Percentiles rank a stretch among this genome's conserved stretches.
These are phyloP conservation scores for Tamandua tetradactyla DNA, from an alignment of 2,797 vertebrate genomes.

Conservation along the genomic window DNA sequence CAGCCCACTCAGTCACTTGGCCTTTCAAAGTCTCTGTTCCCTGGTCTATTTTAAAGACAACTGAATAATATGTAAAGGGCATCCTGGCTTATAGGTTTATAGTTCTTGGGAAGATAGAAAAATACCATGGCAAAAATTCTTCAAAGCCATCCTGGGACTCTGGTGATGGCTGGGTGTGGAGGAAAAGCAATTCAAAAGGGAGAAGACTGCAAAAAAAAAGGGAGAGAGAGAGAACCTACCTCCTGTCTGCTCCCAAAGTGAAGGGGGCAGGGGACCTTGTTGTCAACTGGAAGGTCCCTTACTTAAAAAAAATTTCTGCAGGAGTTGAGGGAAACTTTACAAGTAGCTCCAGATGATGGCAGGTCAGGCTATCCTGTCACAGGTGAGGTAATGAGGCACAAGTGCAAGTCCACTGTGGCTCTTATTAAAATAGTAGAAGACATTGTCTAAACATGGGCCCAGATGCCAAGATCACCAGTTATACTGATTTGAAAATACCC, in stretches of 20 bases:
- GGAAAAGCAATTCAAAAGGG: slow-evolving; percentile 23
- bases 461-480: slow-evolving; percentile 33
- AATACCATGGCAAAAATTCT: background rate
- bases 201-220: background rate
- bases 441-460: slow-evolving; percentile 68
- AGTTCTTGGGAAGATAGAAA: background rate
- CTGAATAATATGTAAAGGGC: background rate
- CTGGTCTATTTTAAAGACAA: background rate
- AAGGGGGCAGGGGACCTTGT: background rate
- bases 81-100: background rate
- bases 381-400: slow-evolving; percentile 60
- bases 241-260: background rate
- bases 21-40: background rate
- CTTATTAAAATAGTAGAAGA: slow-evolving; percentile 76
- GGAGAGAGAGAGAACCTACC: background rate
- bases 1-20: background rate
- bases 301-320: background rate
- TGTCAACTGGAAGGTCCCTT: slow-evolving; percentile 17
- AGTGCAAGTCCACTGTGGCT: slow-evolving; percentile 53
- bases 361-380: slow-evolving; percentile 61
- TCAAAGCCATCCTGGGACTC: background rate
- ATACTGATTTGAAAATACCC: too few species aligned
- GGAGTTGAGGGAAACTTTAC: slow-evolving; percentile 30
- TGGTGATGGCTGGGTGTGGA: background rate
- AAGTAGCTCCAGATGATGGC: background rate